Base-by-base conservation (phyloP, 1,140 invertebrate species). In the Nephotettix cincticeps region DNA sequence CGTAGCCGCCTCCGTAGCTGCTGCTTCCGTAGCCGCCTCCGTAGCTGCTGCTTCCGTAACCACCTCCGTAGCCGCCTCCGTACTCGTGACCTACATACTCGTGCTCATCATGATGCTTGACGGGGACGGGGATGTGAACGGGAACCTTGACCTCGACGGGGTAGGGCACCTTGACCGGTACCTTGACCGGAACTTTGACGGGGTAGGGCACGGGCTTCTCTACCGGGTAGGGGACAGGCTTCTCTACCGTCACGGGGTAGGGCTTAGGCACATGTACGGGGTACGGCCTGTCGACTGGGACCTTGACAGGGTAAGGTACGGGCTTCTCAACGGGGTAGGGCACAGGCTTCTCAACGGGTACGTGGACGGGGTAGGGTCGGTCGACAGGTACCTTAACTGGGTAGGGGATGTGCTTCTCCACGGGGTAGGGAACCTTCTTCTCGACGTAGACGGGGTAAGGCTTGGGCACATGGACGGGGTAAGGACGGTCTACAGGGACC, bases 311-410 rank as follows among this genome's bases (percentile, higher is more conserved):
- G n/a, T n/a, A n/a, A n/a, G n/a, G n/a, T n/a, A n/a, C n/a, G n/a
- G n/a, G n/a, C n/a, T n/a, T n/a, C n/a, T n/a, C n/a, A n/a, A 84
- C 84, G 43, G 90, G 91, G 79, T 91, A 91, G 0, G 90, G 91
- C 0, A 87, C 80, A 66, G 87, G 91, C 85, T 76, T 88, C 88
- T 80, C 6, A 17, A 9, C 6, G 6, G 36, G 36, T 40, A 40
- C n/a, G n/a, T n/a, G n/a, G n/a, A n/a, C n/a, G n/a, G n/a, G n/a
- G n/a, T n/a, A n/a, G n/a, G n/a, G n/a, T n/a, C n/a, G n/a, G n/a
- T n/a, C n/a, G n/a, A n/a, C n/a, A n/a, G n/a, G n/a, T n/a, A n/a
- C n/a, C n/a, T n/a, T n/a, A n/a, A n/a, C n/a, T n/a, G n/a, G n/a
- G n/a, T n/a, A n/a, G n/a, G n/a, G n/a, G n/a, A n/a, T n/a, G n/a